These are phyloP conservation scores for Zapus hudsonius DNA, from an alignment of 2,113 vertebrate species.

Conservation along the genomic window DNA sequence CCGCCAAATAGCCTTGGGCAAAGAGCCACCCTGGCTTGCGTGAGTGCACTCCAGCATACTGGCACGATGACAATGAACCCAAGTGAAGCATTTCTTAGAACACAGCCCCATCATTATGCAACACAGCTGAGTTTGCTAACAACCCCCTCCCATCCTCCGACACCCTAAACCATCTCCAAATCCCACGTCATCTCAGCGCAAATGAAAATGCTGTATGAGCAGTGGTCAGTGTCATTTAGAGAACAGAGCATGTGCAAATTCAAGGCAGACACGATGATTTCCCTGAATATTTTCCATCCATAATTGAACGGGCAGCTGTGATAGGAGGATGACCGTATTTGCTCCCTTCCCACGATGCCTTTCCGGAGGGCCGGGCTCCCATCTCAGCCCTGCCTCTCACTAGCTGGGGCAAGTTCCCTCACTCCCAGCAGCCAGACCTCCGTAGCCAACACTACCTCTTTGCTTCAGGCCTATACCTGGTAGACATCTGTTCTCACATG, in stretches of 20 bases:
- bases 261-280: neutral
- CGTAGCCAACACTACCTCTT: neutral
- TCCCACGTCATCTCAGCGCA: neutral
- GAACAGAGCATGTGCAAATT: neutral
- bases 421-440: neutral
- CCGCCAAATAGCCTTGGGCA: neutral
- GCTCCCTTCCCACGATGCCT: neutral
- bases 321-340: neutral
- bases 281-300: neutral
- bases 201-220: neutral
- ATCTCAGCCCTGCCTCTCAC: neutral
- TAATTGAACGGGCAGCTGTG: neutral
- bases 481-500: neutral
- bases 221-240: neutral
- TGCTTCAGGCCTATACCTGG: neutral
- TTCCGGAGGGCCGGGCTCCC: too few species aligned
- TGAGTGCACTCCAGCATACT: neutral
- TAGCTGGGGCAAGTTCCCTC: neutral
- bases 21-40: neutral
- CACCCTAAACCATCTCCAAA: neutral
- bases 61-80: too few species aligned
- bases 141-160: neutral
- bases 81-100: neutral
- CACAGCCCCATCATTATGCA: neutral
- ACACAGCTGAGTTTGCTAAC: neutral